phyloP scores from a whole-genome alignment of 2,113 vertebrate species.

The Pachyramphus minor region DNA sequence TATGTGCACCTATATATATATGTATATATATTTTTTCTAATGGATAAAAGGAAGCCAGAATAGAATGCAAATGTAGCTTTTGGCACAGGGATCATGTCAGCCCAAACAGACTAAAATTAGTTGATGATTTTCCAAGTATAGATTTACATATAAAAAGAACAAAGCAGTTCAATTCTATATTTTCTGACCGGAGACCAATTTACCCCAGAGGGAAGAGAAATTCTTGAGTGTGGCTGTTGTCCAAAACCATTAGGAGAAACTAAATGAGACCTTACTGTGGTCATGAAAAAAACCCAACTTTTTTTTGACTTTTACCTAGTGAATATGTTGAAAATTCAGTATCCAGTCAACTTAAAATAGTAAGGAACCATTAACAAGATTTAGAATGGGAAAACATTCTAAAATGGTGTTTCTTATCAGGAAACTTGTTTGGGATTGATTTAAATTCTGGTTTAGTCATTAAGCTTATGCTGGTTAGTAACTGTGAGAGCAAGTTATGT shows the following conservation, averaged over 20 bases:
- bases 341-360: neutral
- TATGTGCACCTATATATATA: neutral
- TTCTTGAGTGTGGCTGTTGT: neutral
- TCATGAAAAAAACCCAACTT: neutral
- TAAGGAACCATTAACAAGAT: neutral
- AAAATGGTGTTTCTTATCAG: neutral
- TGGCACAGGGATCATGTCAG: constrained; percentile 44
- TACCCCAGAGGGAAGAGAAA: neutral
- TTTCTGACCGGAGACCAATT: neutral
- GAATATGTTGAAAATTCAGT: neutral
- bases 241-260: constrained; percentile 1
- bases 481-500: neutral
- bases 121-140: constrained; percentile 60
- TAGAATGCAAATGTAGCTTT: constrained; percentile 56
- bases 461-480: neutral
- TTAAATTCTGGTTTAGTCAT: neutral
- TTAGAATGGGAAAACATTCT: neutral
- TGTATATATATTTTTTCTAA: neutral
- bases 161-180: constrained; percentile 12
- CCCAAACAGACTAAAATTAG: constrained; percentile 56
- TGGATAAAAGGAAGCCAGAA: constrained; percentile 29
- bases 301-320: neutral
- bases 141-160: constrained; percentile 51
- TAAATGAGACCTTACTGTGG: neutral
- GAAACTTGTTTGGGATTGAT: neutral